Base-by-base conservation (phyloP, 1,140 invertebrate species). In the Temnothorax longispinosus region DNA sequence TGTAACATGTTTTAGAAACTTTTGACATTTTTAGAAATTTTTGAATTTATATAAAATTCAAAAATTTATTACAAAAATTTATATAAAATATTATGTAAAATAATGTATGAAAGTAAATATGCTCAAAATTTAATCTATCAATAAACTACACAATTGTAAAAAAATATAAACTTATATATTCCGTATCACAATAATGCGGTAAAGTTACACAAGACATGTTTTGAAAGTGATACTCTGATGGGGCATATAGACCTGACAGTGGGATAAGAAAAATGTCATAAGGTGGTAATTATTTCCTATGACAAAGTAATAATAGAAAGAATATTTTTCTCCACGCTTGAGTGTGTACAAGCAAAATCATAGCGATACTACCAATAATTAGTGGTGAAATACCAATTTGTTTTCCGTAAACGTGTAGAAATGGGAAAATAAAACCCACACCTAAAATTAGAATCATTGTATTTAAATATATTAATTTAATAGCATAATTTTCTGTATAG, bases 351-450 rank as follows among this genome's bases (percentile, higher is more conserved):
- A 97, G 97, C 75, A 98, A 90, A 1, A 97, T 93, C 0, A 96
- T 96, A 0, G 96, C 97, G 60, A 98, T 96, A 27, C 96, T 96
- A 4, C 97, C 97, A 96, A 98, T 97, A 0, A 97, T 96, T 1
- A 96, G 93, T 0, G 97, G 95, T 0, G 97, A 97, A 18, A 98
- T 96, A 0, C 97, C 97, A 58, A 98, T 93, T 93, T 98, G 97
- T 90, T 97, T 97, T 3, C 97, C 97, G 92, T 97, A 97, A 13
- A 98, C 97, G 47, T 96, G 95, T 71, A 98, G 92, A 91, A 97
- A 97, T 0, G 97, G 97, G 32, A 98, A 93, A 47, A 98, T 96
- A 3, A 97, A 97, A 2, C 97, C 97, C 94, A 97, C 96, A 3
- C 97, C 97, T 98, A 93, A 38, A 96, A 95, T 90, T 78, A 85